These are phyloP conservation scores for Ormyrus nitidulus DNA, from an alignment of 2,888 invertebrate genomes.

Conservation along the genomic window DNA sequence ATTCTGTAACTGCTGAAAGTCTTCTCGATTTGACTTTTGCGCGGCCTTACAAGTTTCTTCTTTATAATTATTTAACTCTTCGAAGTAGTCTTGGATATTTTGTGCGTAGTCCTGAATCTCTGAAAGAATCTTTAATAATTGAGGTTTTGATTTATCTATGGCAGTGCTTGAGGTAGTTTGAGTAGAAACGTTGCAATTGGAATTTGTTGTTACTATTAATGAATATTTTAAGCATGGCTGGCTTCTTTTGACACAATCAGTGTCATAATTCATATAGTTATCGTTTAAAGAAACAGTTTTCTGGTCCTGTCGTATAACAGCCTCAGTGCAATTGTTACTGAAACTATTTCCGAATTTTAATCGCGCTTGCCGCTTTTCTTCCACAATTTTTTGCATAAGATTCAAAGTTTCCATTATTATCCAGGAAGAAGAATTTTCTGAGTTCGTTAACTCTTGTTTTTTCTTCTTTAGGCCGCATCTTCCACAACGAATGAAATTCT, in stretches of 20 bases:
- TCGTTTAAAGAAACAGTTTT: not conserved
- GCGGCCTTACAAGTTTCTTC: no score
- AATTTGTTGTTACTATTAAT: not conserved
- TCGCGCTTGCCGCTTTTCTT: conserved; percentile 9
- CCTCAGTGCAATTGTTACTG: not conserved
- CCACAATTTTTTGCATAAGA: conserved; percentile 29
- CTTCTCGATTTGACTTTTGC: no score
- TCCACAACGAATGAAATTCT: not conserved
- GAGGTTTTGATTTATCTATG: conserved; percentile 8
- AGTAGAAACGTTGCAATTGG: conserved; percentile 8
- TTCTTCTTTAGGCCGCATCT: conserved; percentile 21
- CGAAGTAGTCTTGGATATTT: conserved; percentile 36
- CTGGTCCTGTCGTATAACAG: not conserved
- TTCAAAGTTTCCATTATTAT: conserved; percentile 32
- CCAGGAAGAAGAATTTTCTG: conserved; percentile 11
- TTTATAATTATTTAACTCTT: not conserved
- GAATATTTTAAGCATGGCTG: conserved; percentile 15
- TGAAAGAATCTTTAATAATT: conserved; percentile 39
- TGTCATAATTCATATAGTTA: not conserved
- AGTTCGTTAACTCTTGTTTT: not conserved
- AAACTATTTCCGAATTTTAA: not conserved
- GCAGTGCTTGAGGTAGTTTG: conserved; percentile 22
- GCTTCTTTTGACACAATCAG: not conserved
- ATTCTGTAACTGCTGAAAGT: no score
- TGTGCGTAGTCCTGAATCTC: conserved; percentile 47